phyloP scores from a whole-genome alignment of 2,113 vertebrate species.

The Poeciliopsis prolifica region DNA sequence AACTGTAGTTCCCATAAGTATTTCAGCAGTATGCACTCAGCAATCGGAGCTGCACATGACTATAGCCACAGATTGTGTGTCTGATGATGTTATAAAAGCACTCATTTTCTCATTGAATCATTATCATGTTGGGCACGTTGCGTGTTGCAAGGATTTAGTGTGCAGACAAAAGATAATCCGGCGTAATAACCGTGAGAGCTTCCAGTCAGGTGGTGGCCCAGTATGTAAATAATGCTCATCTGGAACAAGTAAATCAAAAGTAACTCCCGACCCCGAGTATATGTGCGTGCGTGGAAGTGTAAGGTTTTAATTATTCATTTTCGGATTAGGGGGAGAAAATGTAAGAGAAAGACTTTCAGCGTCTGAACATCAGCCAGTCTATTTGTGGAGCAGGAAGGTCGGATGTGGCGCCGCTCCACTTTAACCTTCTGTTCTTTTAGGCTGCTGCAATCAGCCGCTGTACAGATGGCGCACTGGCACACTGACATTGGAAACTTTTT shows the following conservation, averaged over 20 bases:
- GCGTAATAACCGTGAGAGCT: conserved; percentile 58
- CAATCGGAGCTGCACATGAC: not conserved
- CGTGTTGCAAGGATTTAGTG: conserved; percentile 47
- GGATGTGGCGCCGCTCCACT: conserved; percentile 50
- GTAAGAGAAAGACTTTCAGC: conserved; percentile 8
- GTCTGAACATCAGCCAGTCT: conserved; percentile 23
- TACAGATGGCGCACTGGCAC: conserved; percentile 60
- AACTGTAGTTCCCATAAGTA: too few relatives aligned
- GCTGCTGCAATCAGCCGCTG: conserved; percentile 45
- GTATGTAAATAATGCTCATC: conserved; percentile 18
- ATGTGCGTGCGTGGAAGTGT: not conserved
- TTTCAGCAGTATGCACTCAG: not conserved
- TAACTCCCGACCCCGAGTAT: not conserved
- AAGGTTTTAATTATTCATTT: conserved; percentile 7
- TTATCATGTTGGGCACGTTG: conserved; percentile 31
- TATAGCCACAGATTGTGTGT: not conserved
- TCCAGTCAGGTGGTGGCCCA: conserved; percentile 39
- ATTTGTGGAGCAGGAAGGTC: conserved; percentile 49
- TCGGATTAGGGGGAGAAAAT: not conserved
- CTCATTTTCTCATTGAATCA: conserved; percentile 1
- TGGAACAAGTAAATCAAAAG: conserved; percentile 20
- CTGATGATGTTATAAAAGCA: not conserved
- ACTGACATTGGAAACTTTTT: conserved; percentile 52
- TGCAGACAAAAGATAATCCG: conserved; percentile 60
- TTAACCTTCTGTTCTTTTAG: conserved; percentile 50